A percentile compares a stretch with the other conserved stretches of the same genome.
phyloP scores from a whole-genome alignment of 2,888 invertebrate genomes.

The Drosophila birchii region DNA sequence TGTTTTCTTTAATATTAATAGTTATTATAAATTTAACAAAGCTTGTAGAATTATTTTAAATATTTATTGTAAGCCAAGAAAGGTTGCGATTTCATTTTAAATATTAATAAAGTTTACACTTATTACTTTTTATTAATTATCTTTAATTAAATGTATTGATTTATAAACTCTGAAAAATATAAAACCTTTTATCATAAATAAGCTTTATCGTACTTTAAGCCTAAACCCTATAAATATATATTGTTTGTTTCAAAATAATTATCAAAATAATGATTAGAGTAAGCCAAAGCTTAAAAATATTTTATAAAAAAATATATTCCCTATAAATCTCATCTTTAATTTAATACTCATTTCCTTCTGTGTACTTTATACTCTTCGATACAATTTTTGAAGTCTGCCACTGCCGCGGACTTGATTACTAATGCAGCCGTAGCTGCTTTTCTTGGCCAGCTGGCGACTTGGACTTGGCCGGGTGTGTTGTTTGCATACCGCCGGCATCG shows the following conservation, averaged over 20 bases:
- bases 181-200: too few relatives aligned
- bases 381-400: conserved; percentile 22
- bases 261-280: too few relatives aligned
- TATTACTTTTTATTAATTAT: too few relatives aligned
- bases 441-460: conserved; percentile 62
- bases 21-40: background rate
- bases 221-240: too few relatives aligned
- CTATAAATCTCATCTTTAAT: background rate
- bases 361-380: background rate
- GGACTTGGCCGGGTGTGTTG: conserved; percentile 64
- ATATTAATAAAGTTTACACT: too few relatives aligned
- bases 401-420: conserved; percentile 66
- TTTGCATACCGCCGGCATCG: conserved; percentile 64
- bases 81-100: too few relatives aligned
- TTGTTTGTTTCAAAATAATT: too few relatives aligned
- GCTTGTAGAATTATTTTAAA: background rate
- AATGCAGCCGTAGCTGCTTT: conserved; percentile 38
- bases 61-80: background rate
- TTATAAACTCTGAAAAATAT: too few relatives aligned
- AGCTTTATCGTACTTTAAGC: too few relatives aligned
- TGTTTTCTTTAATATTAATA: too few relatives aligned
- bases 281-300: background rate
- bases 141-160: too few relatives aligned
- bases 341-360: background rate
- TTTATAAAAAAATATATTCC: background rate